Evolutionary conservation across 2,113 vertebrate species (phyloP).

Genomic region (Sigmodon hispidus): DNA sequence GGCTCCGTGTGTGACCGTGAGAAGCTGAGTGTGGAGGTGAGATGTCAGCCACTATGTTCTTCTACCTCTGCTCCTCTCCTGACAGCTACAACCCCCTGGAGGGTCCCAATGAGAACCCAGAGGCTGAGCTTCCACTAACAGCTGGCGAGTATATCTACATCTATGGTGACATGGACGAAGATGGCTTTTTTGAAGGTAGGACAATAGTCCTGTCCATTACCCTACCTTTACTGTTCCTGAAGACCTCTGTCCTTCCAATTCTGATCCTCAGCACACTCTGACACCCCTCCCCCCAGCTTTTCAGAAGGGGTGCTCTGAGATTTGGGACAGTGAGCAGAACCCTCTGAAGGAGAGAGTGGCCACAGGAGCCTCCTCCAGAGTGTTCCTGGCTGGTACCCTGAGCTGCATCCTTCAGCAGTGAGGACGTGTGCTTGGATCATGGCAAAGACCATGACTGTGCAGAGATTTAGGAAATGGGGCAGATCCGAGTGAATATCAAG

Average conservation of each 20-base stretch:
- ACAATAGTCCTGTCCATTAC: too few species aligned
- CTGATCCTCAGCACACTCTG: not conserved
- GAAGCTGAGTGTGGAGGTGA: not conserved
- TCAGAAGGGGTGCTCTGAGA: not conserved
- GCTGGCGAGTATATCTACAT: slow-evolving; percentile 98
- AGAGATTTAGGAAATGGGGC: not conserved
- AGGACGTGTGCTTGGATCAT: not conserved
- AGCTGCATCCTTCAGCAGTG: not conserved
- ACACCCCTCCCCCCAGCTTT: not conserved
- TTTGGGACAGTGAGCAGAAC: not conserved
- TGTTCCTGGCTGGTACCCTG: not conserved
- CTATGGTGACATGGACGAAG: slow-evolving; percentile 98
- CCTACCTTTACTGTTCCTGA: not conserved
- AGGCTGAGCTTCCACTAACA: slow-evolving; percentile 96
- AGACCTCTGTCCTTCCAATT: not conserved
- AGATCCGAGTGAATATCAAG: not conserved
- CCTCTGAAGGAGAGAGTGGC: not conserved
- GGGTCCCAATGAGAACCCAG: slow-evolving; percentile 98
- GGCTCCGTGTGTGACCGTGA: not conserved
- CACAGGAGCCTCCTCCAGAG: not conserved
- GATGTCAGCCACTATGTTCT: not conserved
- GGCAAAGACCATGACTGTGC: not conserved
- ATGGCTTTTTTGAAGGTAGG: slow-evolving; percentile 98
- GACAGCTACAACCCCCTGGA: slow-evolving; percentile 97
- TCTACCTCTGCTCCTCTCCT: not conserved